A percentile compares a stretch with the other conserved stretches of the same genome.
Conservation (phyloP, 2,797 vertebrate genomes). For the Lepilemur ruficaudatus region DNA sequence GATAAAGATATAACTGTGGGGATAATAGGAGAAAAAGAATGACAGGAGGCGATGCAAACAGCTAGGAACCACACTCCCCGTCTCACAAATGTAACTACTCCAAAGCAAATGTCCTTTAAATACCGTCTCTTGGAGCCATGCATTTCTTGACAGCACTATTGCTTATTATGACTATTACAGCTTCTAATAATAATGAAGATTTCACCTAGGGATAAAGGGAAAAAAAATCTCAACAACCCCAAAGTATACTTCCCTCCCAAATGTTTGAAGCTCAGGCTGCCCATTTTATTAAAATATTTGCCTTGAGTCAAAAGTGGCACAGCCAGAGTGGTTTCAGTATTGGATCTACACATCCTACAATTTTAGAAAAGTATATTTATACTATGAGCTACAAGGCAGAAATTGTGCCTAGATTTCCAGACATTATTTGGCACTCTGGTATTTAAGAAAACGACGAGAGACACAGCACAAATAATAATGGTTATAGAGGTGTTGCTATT, state of each 20-base stretch:
- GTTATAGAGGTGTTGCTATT: neutral
- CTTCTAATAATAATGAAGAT: conserved; percentile 12
- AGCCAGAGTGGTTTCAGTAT: neutral
- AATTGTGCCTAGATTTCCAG: conserved; percentile 17
- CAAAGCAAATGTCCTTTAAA: conserved; percentile 26
- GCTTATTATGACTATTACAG: neutral
- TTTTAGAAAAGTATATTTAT: conserved; percentile 25
- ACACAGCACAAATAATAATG: neutral
- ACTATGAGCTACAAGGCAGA: neutral
- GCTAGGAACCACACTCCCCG: neutral
- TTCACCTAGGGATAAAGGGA: neutral
- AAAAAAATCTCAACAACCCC: neutral
- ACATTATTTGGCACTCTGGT: neutral
- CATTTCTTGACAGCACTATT: conserved; percentile 18
- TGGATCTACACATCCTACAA: neutral
- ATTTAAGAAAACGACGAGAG: conserved; percentile 22
- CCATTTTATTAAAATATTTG: conserved; percentile 21
- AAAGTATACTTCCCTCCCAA: neutral
- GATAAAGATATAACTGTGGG: neutral
- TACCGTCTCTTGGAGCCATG: neutral
- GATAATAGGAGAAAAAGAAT: neutral
- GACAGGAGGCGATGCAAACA: neutral
- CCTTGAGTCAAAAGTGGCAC: conserved; percentile 21
- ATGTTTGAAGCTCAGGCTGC: neutral
- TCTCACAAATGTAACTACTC: neutral